Conservation (phyloP, 2,797 vertebrate genomes). For the Melanotaenia parkinsoni region DNA sequence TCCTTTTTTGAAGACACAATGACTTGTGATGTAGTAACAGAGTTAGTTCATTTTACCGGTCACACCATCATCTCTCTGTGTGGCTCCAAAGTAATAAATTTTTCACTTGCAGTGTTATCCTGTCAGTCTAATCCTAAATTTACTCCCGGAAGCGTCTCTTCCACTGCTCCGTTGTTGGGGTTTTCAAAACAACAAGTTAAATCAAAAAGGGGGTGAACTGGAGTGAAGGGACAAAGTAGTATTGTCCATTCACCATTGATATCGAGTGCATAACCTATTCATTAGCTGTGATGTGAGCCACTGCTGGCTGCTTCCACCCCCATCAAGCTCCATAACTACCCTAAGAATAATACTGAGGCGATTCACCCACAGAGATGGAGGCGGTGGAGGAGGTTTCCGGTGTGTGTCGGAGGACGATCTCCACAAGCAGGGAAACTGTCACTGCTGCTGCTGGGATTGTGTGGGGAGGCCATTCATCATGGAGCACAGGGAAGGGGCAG, state of each 20-base stretch:
- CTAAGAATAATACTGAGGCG: slow-evolving; percentile 44
- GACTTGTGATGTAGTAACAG: slow-evolving; percentile 50
- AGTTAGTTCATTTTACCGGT: slow-evolving; percentile 39
- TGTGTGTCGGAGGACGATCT: slow-evolving; percentile 48
- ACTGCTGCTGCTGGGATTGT: slow-evolving; percentile 52
- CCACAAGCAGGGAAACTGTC: slow-evolving; percentile 60
- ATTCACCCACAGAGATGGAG: slow-evolving; percentile 50
- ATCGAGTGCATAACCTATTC: slow-evolving; percentile 71
- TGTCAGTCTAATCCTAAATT: slow-evolving; percentile 43
- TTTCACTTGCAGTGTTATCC: slow-evolving; percentile 30
- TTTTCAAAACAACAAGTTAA: slow-evolving; percentile 74
- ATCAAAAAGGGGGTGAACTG: slow-evolving; percentile 72
- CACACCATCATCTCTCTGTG: slow-evolving; percentile 41
- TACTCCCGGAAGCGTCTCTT: slow-evolving; percentile 55
- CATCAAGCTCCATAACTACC: slow-evolving; percentile 66
- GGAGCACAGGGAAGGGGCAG: slow-evolving; percentile 33
- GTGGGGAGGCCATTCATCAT: slow-evolving; percentile 70
- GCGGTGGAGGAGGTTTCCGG: slow-evolving; percentile 62
- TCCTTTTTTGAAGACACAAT: slow-evolving; percentile 49
- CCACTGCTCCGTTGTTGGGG: slow-evolving; percentile 41
- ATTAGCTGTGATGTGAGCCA: slow-evolving; percentile 67
- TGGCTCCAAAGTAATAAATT: slow-evolving; percentile 56
- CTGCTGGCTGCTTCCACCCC: slow-evolving; percentile 55
- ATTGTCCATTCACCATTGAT: slow-evolving; percentile 72
- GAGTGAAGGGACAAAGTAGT: slow-evolving; percentile 55